Evolutionary conservation across 2,113 vertebrate species (phyloP), one percentile per base, ranked within the genome.

Genomic region (Lepus europaeus): DNA sequence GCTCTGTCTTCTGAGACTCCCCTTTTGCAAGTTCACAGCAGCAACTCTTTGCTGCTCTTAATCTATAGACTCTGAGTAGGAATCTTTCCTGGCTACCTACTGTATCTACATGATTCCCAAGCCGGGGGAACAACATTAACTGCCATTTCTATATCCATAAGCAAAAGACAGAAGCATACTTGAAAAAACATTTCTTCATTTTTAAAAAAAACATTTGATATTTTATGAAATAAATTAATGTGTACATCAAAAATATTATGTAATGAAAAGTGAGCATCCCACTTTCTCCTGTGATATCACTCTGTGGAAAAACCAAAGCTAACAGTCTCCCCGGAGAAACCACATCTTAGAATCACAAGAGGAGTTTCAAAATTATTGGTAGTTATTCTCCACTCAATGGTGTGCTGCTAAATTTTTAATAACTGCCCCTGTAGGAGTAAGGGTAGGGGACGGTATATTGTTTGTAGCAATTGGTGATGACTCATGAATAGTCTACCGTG

Each of bases 161-260:
- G 36, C 81, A 53, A 93, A 91, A 83, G 83, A 69, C 36, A 88
- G 33, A 70, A 36, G 49, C 19, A 87, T n/a, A 27, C 59, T 94
- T 61, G 27, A 39, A 61, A 90, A 90, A 49, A 4, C 49, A 31
- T 51, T 68, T 49, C 36, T 64, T 31, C 6, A 4, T 73, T 91
- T 85, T 87, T 77, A 80, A 87, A 72, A 87, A 72, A 45, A 59
- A 59, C 6, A 31, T 59, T 61, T 23, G 3, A 23, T 27, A 23
- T 51, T 29, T 53, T 91, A 39, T 73, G 95, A 83, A 29, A 36
- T 12, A 87, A 95, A 73, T 61, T 16, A 31, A 45, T 39, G 64
- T 27, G 72, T 73, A 23, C 31, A 59, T 64, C 19, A 83, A 70
- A 56, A 12, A 82, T 3, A 74, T 61, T n/a, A 20, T 72, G 9